Evolutionary conservation across 2,113 vertebrate genomes (phyloP).

Genomic region (Corapipo altera): DNA sequence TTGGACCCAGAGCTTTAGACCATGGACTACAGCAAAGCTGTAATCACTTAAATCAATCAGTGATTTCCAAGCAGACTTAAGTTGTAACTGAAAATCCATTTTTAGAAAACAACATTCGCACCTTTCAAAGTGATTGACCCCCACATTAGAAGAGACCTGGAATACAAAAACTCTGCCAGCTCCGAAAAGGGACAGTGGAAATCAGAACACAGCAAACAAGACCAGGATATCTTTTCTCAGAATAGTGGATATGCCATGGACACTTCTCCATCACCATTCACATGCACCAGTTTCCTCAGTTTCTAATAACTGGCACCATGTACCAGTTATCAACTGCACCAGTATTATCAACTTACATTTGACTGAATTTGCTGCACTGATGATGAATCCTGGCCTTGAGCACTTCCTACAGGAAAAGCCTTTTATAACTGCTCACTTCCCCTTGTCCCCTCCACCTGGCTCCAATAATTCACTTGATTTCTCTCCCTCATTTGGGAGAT

Average conservation of each 20-base stretch:
- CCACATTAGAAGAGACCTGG: neutral
- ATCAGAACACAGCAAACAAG: neutral
- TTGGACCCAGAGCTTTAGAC: neutral
- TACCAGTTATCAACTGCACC: no score
- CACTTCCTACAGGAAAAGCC: neutral
- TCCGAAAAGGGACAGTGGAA: neutral
- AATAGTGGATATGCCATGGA: rapidly evolving
- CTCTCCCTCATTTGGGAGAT: neutral
- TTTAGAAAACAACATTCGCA: neutral
- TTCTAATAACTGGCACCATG: neutral
- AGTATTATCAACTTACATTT: neutral
- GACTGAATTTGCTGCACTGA: neutral
- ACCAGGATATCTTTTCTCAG: neutral
- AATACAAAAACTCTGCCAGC: neutral
- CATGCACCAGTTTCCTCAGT: neutral
- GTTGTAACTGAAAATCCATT: neutral
- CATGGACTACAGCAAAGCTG: neutral
- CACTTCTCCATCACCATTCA: neutral
- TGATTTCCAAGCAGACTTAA: neutral
- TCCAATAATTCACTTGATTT: neutral
- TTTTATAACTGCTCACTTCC: neutral
- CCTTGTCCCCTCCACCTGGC: neutral
- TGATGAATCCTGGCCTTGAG: neutral
- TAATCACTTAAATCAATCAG: neutral
- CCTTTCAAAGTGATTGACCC: neutral